phyloP scores from a whole-genome alignment of 1,140 invertebrate genomes.

The Trachymyrmex septentrionalis region DNA sequence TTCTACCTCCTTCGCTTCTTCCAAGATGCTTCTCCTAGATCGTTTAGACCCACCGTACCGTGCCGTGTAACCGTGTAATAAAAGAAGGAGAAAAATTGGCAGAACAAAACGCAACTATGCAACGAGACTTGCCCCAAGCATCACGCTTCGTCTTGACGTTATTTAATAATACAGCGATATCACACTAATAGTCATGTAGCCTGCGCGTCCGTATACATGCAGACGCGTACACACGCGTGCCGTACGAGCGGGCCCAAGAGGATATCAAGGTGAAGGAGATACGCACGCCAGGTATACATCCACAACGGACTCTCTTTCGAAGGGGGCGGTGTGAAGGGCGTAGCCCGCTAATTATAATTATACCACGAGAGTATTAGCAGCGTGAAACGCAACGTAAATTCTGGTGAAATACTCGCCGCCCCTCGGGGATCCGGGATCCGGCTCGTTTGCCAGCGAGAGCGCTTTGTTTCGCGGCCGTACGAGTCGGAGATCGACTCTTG shows the following conservation, averaged over 20 bases:
- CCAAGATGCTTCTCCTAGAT: neutral
- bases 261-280: constrained; percentile 76
- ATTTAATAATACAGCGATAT: constrained; percentile 54
- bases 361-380: constrained; percentile 85
- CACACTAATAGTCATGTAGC: constrained; percentile 32
- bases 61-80: neutral
- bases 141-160: constrained; percentile 36
- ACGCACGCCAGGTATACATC: constrained; percentile 72
- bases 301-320: constrained; percentile 68
- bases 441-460: constrained; percentile 73
- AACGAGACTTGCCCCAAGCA: constrained; percentile 12
- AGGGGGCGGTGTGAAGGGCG: constrained; percentile 83
- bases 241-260: constrained; percentile 1
- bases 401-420: constrained; percentile 82
- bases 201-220: neutral
- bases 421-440: constrained; percentile 69
- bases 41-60: too few relatives aligned
- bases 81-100: constrained; percentile 24
- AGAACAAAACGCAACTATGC: neutral
- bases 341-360: constrained; percentile 87
- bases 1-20: neutral
- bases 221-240: neutral
- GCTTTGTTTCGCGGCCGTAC: constrained; percentile 69
- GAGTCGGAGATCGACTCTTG: constrained; percentile 65
- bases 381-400: constrained; percentile 85